Evolutionary conservation across 2,888 invertebrate genomes (phyloP).

Genomic region (Belgica antarctica): DNA sequence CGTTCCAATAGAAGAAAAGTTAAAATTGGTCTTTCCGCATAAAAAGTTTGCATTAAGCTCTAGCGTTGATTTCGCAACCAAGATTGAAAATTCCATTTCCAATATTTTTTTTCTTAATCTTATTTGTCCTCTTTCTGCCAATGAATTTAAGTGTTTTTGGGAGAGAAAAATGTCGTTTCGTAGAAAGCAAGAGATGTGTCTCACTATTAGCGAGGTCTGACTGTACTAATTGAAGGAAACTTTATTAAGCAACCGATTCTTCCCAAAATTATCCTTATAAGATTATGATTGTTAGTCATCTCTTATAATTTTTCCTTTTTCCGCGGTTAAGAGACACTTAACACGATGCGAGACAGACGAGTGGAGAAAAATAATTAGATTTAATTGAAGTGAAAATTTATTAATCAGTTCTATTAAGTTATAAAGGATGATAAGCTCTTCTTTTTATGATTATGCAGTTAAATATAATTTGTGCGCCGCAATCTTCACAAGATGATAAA

Average conservation of each 20-base stretch:
- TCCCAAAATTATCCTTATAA: not conserved
- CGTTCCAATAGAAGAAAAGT: not conserved
- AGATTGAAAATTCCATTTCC: constrained; percentile 13
- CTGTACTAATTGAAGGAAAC: constrained; percentile 11
- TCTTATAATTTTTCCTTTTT: not conserved
- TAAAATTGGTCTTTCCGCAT: constrained; percentile 25
- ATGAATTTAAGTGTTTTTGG: not conserved
- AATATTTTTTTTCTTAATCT: constrained; percentile 3
- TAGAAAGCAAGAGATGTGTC: not conserved
- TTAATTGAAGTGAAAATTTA: not conserved
- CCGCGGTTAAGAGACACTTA: no score
- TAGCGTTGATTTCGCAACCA: not conserved
- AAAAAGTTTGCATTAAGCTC: not conserved
- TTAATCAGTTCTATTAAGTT: not conserved
- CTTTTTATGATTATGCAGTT: not conserved
- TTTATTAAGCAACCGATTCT: not conserved
- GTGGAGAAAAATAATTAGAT: not conserved
- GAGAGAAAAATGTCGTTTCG: not conserved
- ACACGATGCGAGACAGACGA: not conserved
- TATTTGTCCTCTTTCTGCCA: not conserved
- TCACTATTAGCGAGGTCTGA: constrained; percentile 12
- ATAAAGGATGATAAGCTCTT: constrained; percentile 3
- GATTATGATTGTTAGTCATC: not conserved
- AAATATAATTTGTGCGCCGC: not conserved
- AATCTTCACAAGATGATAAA: no score